Evolutionary conservation across 2,113 vertebrate genomes (phyloP), one percentile per base, ranked within the genome.

Genomic region (Hippocampus abdominalis): DNA sequence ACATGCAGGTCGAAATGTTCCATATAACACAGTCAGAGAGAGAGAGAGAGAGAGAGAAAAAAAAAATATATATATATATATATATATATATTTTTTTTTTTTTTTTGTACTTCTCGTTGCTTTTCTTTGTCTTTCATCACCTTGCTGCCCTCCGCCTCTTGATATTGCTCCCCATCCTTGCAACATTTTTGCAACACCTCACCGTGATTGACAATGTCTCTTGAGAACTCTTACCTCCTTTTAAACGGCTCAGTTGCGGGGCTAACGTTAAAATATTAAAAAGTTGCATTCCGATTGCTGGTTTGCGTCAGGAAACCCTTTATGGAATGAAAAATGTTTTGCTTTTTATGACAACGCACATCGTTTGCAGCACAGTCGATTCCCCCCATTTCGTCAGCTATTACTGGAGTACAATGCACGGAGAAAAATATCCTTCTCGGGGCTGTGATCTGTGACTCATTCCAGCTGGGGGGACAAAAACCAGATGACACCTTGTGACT

Each of bases 1-100:
- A 82, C 87, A 81, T 89, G 87, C 88, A 88, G 76, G 68, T 69
- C 66, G 79, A 72, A 85, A 79, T 18, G 49, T 64, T 23, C n/a
- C 56, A 23, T 12, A 23, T 27, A 13, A 32, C 16, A 16, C 54
- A 57, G 3, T 57, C 23, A 23, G 1, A 15, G 11, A 57, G 11
- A 56, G 9, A n/a, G n/a, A n/a, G n/a, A n/a, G n/a, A n/a, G n/a
- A n/a, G 23, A 27, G 4, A 1, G 8, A n/a, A 51, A 51, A 51
- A 51, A 54, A 54, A 6, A 49, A n/a, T n/a, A n/a, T n/a, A n/a
- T n/a, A n/a, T n/a, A n/a, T n/a, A n/a, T n/a, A n/a, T n/a, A n/a
- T n/a, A n/a, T n/a, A n/a, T n/a, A n/a, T n/a, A n/a, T n/a, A n/a
- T n/a, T n/a, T n/a, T n/a, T n/a, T n/a, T n/a, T n/a, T 12, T 46